Evolutionary conservation across 2,113 vertebrate genomes (phyloP).

Genomic region (Podarcis raffonei): DNA sequence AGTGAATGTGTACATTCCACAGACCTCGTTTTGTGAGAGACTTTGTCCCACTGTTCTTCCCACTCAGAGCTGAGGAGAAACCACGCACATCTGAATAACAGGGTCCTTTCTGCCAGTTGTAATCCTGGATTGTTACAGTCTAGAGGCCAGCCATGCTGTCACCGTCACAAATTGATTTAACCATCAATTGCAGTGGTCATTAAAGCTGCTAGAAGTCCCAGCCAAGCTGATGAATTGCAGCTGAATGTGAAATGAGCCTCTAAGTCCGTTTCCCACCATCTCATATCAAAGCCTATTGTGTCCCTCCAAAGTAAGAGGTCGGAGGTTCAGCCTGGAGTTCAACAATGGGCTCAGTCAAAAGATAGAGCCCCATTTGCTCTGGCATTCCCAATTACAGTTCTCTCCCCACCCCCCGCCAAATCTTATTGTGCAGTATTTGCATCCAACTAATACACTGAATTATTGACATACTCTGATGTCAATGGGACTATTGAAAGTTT

Average conservation of each 20-base stretch:
- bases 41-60: slow-evolving; percentile 78
- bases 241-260: slow-evolving; percentile 88
- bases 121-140: slow-evolving; percentile 91
- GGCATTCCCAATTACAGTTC: slow-evolving; percentile 81
- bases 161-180: slow-evolving; percentile 97
- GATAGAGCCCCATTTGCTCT: slow-evolving; percentile 77
- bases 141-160: slow-evolving; percentile 87
- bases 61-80: slow-evolving; percentile 69
- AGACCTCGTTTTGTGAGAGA: slow-evolving; percentile 71
- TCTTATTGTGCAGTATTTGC: slow-evolving; percentile 82
- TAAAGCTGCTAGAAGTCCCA: slow-evolving; percentile 83
- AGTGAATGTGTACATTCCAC: slow-evolving; percentile 74
- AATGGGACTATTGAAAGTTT: slow-evolving; percentile 76
- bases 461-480: slow-evolving; percentile 81
- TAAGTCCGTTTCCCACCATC: slow-evolving; percentile 88
- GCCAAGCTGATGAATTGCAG: slow-evolving; percentile 84
- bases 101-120: slow-evolving; percentile 82
- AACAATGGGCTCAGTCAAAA: slow-evolving; percentile 83
- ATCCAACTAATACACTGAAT: slow-evolving; percentile 80
- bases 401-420: slow-evolving; percentile 68
- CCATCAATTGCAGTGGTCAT: slow-evolving; percentile 90
- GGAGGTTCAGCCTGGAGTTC: slow-evolving; percentile 85
- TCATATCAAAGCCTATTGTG: slow-evolving; percentile 96
- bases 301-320: slow-evolving; percentile 87
- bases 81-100: slow-evolving; percentile 80